These are phyloP conservation scores for Orbicella faveolata DNA, from an alignment of 64 coral and sea anemone genomes.

Conservation along the genomic window DNA sequence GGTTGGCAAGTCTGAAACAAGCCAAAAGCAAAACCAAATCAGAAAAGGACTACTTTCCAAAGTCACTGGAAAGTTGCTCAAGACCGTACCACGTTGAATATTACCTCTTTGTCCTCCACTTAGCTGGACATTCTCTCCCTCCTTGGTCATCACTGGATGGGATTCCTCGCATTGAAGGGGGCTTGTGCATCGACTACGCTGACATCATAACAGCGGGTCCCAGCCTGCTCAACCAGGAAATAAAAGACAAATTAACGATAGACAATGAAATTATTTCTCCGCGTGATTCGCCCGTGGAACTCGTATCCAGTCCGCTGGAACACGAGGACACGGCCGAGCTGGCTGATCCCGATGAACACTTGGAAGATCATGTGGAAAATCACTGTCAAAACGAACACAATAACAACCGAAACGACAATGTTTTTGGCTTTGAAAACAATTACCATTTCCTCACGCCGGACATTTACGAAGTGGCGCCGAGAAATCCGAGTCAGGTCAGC, in stretches of 20 bases:
- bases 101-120: background rate
- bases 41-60: no score
- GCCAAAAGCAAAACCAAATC: no score
- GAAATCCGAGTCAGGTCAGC: conserved; percentile 89
- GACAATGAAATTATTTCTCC: conserved; percentile 66
- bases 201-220: conserved; percentile 40
- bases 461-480: conserved; percentile 42
- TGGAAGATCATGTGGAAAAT: conserved; percentile 29
- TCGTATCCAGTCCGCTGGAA: conserved; percentile 36
- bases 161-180: conserved; percentile 74
- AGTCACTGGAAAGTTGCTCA: no score
- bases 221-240: background rate
- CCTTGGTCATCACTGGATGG: conserved; percentile 90
- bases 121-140: conserved; percentile 46
- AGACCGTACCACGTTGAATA: no score
- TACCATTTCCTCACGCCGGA: conserved; percentile 71
- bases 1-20: no score
- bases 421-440: conserved; percentile 89
- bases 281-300: conserved; percentile 61
- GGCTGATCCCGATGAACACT: background rate
- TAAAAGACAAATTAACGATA: conserved; percentile 12
- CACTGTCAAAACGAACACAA: conserved; percentile 47
- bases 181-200: conserved; percentile 77
- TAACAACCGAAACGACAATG: conserved; percentile 50
- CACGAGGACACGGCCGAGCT: conserved; percentile 21